phyloP scores from a whole-genome alignment of 2,888 invertebrate genomes.

The Podabrus alpinus region DNA sequence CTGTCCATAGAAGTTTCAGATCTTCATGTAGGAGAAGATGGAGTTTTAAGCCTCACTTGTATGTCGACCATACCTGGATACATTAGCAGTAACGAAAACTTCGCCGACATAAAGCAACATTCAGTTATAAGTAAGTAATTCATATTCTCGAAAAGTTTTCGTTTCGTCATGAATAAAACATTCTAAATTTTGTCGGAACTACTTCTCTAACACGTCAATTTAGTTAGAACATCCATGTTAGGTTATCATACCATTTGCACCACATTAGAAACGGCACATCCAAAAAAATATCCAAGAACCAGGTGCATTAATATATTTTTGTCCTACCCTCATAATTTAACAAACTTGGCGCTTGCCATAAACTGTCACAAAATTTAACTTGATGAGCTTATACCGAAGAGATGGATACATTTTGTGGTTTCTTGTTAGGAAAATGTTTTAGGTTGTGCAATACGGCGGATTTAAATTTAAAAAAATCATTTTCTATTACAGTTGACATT shows the following conservation, averaged over 20 bases:
- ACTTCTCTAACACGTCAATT: slow-evolving; percentile 6
- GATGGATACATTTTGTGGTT: background rate
- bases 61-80: slow-evolving; percentile 79
- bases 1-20: slow-evolving; percentile 75
- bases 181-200: background rate
- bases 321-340: background rate
- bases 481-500: slow-evolving; percentile 25
- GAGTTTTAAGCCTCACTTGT: slow-evolving; percentile 73
- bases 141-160: slow-evolving; percentile 1
- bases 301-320: background rate
- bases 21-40: slow-evolving; percentile 71
- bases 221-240: background rate
- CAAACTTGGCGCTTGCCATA: background rate
- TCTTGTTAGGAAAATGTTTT: background rate
- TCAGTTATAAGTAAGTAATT: slow-evolving; percentile 70
- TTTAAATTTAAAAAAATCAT: background rate
- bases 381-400: background rate
- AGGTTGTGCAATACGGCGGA: background rate
- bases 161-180: slow-evolving; percentile 2
- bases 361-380: background rate
- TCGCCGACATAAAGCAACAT: slow-evolving; percentile 74
- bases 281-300: background rate
- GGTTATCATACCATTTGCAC: background rate
- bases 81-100: slow-evolving; percentile 70
- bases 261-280: background rate